Conservation (phyloP, 23 tunicate species). For the Oikopleura dioica region DNA sequence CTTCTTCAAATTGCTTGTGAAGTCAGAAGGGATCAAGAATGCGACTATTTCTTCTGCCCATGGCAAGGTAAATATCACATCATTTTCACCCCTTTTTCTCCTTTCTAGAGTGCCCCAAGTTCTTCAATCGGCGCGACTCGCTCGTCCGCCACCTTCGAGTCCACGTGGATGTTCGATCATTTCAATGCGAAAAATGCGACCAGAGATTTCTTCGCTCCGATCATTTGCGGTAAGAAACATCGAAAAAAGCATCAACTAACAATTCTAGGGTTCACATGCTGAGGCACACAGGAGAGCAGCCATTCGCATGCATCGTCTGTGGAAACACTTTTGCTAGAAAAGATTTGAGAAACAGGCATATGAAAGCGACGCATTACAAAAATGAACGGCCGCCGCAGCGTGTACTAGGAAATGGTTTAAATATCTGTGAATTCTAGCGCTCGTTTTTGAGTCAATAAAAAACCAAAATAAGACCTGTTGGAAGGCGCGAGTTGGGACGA, state of each 20-base stretch:
- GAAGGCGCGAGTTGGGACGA: no score
- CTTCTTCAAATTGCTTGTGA: background rate
- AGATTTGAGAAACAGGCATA: background rate
- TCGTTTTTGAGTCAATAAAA: no score
- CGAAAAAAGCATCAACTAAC: no score
- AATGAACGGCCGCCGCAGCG: constrained; percentile 5
- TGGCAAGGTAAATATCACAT: background rate
- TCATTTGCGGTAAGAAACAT: no score
- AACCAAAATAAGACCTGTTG: no score
- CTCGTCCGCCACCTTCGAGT: background rate
- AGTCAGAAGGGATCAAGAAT: background rate
- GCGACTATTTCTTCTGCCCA: background rate
- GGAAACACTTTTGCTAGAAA: background rate
- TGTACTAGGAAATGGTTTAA: no score
- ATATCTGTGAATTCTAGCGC: no score
- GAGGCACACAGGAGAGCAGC: constrained; percentile 4
- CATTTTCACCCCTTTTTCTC: no score
- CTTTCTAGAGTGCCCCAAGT: background rate
- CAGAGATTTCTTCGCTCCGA: background rate
- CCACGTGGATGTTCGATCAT: background rate
- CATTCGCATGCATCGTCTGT: constrained; percentile 4
- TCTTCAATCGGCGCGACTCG: background rate
- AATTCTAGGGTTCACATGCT: constrained; percentile 10
- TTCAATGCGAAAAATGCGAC: background rate
- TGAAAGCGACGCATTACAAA: background rate